Conservation (phyloP, 2,888 invertebrate species). For the Acanthosoma haemorrhoidale region DNA sequence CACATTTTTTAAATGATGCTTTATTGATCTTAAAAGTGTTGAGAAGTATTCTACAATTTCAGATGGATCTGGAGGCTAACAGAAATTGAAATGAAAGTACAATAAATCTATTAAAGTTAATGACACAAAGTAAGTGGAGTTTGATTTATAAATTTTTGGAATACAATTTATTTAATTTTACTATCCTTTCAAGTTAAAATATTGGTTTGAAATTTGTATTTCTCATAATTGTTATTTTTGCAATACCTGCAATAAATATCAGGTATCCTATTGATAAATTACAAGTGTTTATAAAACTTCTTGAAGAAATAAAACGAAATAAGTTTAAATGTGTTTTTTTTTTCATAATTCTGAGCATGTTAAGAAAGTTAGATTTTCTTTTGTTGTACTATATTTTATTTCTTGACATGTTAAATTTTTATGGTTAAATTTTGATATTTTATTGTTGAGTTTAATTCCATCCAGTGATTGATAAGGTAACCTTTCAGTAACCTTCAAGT, state of each 20-base stretch:
- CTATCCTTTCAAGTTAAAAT: too few species aligned
- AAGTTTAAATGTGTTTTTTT: too few species aligned
- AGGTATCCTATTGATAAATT: too few species aligned
- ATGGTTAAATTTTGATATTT: not conserved
- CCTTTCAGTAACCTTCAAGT: not conserved
- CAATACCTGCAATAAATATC: too few species aligned
- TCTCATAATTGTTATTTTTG: too few species aligned
- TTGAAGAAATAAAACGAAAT: too few species aligned
- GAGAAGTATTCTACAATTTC: slow-evolving; percentile 18
- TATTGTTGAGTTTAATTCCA: not conserved
- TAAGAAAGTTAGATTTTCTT: too few species aligned
- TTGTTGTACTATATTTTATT: not conserved
- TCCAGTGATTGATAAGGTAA: not conserved
- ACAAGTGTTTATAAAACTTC: too few species aligned
- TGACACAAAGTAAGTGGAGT: not conserved
- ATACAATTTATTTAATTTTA: too few species aligned
- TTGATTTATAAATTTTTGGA: not conserved
- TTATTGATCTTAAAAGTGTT: slow-evolving; percentile 20
- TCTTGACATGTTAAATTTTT: not conserved
- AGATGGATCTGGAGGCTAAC: not conserved
- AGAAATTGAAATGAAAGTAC: not conserved
- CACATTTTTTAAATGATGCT: slow-evolving; percentile 21
- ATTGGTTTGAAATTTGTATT: too few species aligned
- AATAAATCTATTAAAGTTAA: not conserved
- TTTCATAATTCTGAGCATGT: too few species aligned